These are phyloP conservation scores for Drosophila borealis DNA, from an alignment of 2,888 invertebrate genomes.

Conservation along the genomic window DNA sequence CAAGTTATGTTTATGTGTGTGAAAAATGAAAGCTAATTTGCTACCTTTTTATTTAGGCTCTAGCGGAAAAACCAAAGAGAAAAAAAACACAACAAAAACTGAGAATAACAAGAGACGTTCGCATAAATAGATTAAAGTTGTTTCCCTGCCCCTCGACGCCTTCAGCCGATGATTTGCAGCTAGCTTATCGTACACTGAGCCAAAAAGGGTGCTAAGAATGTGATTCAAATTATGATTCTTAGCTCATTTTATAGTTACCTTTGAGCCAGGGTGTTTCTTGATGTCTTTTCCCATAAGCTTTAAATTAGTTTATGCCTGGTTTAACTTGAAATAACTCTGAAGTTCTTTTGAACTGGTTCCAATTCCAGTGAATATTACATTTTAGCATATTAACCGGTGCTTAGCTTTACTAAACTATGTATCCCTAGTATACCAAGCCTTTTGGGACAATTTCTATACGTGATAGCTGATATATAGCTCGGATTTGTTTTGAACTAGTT, in stretches of 20 bases:
- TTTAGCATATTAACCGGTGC: too few species aligned
- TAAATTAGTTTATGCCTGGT: too few species aligned
- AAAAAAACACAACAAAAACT: conserved; percentile 7
- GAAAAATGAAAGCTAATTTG: conserved; percentile 80
- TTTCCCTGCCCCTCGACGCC: not conserved
- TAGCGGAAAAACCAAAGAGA: conserved; percentile 26
- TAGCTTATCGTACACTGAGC: conserved; percentile 42
- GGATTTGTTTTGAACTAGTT: too few species aligned
- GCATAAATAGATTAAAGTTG: conserved; percentile 55
- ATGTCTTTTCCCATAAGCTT: too few species aligned
- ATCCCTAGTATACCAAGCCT: too few species aligned
- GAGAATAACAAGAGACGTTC: conserved; percentile 50
- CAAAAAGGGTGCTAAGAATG: conserved; percentile 1
- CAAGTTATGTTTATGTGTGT: conserved; percentile 77
- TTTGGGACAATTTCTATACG: too few species aligned
- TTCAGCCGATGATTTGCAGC: conserved; percentile 13
- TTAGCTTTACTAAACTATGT: too few species aligned
- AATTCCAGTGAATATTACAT: not conserved
- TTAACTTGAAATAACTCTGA: not conserved
- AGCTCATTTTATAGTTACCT: not conserved
- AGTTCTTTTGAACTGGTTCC: not conserved
- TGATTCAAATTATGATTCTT: too few species aligned
- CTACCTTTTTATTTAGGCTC: conserved; percentile 70
- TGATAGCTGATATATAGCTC: too few species aligned
- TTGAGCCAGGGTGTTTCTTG: not conserved